phyloP scores from a whole-genome alignment of 2,797 vertebrate genomes.

The Coreius guichenoti region DNA sequence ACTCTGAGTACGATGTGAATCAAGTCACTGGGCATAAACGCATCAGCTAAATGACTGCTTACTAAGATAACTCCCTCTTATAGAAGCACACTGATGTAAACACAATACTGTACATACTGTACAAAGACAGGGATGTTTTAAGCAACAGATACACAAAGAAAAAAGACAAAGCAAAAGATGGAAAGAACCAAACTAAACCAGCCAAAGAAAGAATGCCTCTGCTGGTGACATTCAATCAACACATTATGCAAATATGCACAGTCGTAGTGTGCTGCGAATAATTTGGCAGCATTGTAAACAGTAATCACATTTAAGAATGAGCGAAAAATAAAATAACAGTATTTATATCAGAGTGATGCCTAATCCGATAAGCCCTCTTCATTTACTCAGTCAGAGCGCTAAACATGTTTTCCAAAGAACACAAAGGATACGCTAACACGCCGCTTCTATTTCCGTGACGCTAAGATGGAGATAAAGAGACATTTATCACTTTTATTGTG shows the following conservation, averaged over 20 bases:
- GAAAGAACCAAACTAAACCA: constrained; percentile 4
- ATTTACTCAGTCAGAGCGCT: constrained; percentile 69
- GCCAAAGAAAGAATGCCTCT: neutral
- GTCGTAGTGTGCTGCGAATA: constrained; percentile 47
- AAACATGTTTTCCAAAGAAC: constrained; percentile 57
- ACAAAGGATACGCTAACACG: constrained; percentile 53
- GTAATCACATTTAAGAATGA: constrained; percentile 78
- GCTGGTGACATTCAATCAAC: constrained; percentile 49
- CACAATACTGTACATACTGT: constrained; percentile 45
- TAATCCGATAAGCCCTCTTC: constrained; percentile 80
- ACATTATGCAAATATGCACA: constrained; percentile 68
- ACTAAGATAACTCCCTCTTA: neutral
- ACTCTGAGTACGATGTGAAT: constrained; percentile 2
- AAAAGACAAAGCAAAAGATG: constrained; percentile 43
- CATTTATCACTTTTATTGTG: constrained; percentile 73
- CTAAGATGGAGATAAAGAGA: constrained; percentile 71
- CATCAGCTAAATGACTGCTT: constrained; percentile 8
- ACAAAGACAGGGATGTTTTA: constrained; percentile 40
- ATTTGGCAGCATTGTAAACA: constrained; percentile 57
- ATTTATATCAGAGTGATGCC: constrained; percentile 78
- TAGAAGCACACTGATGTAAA: neutral
- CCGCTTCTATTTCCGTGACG: constrained; percentile 51
- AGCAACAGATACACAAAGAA: constrained; percentile 44
- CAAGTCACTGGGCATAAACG: neutral
- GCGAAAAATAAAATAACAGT: constrained; percentile 76